These are phyloP conservation scores for Sycophila texana DNA, from an alignment of 2,888 invertebrate genomes.

Conservation along the genomic window DNA sequence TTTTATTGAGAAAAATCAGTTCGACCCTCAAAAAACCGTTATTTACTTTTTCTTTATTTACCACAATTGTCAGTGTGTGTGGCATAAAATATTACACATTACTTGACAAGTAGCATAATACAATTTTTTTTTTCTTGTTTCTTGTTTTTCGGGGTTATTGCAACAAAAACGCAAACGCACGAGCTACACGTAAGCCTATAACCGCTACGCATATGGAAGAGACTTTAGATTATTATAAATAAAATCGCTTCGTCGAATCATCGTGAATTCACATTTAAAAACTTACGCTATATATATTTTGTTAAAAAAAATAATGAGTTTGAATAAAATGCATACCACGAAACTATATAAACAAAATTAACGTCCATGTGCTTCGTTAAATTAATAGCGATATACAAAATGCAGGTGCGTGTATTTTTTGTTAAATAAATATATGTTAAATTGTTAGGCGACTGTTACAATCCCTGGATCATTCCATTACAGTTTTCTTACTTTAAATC, in stretches of 20 bases:
- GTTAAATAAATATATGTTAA: too few relatives aligned
- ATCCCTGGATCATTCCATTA: too few relatives aligned
- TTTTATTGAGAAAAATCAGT: conserved; percentile 57
- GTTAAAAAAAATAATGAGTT: conserved; percentile 1
- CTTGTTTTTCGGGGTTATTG: conserved; percentile 47
- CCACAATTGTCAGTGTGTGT: conserved; percentile 49
- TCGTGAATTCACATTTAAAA: conserved; percentile 40
- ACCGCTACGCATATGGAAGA: conserved; percentile 46
- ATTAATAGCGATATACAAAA: conserved; percentile 23
- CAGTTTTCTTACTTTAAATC: too few relatives aligned
- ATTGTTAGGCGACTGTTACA: too few relatives aligned
- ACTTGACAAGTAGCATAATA: conserved; percentile 50
- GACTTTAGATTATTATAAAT: conserved; percentile 24
- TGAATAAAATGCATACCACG: conserved; percentile 30
- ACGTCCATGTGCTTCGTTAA: conserved; percentile 34
- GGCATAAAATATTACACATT: conserved; percentile 56
- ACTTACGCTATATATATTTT: conserved; percentile 36
- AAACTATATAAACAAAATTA: conserved; percentile 25
- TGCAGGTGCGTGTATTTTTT: conserved; percentile 16
- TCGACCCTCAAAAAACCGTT: conserved; percentile 59
- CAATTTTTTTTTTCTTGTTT: conserved; percentile 34
- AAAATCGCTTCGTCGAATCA: conserved; percentile 32
- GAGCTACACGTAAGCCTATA: conserved; percentile 53
- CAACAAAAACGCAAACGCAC: conserved; percentile 59
- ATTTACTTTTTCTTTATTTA: conserved; percentile 48